Conservation (phyloP, 2,113 vertebrate genomes). For the Excalfactoria chinensis region DNA sequence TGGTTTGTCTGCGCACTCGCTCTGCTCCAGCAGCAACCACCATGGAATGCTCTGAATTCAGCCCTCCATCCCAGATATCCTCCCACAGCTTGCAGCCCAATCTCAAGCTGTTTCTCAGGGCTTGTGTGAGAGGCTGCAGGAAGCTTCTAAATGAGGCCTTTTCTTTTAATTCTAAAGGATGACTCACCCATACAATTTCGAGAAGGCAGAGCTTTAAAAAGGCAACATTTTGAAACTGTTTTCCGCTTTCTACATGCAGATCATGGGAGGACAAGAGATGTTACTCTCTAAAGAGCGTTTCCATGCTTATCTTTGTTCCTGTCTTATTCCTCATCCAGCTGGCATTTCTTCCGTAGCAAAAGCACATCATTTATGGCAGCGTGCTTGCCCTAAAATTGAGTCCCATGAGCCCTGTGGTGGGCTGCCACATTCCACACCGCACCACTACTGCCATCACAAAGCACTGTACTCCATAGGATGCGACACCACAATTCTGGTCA, state of each 20-base stretch:
- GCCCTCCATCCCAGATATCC: not conserved
- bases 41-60: not conserved
- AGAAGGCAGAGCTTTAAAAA: not conserved
- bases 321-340: not conserved
- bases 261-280: not conserved
- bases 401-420: not conserved
- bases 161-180: not conserved
- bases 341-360: not conserved
- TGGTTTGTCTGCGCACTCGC: not conserved
- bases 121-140: not conserved
- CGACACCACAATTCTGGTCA: not conserved
- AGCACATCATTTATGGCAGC: not conserved
- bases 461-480: not conserved
- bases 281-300: not conserved
- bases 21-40: fast-evolving
- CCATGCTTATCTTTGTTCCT: not conserved
- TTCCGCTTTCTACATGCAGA: not conserved
- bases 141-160: not conserved
- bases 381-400: not conserved
- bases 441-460: not conserved
- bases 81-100: not conserved
- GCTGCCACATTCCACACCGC: not conserved
- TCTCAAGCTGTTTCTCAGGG: not conserved
- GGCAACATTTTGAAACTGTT: not conserved
- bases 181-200: not conserved